Evolutionary conservation across 2,113 vertebrate species (phyloP), one percentile per base, ranked within the genome.

Genomic region (Catharus minimus): DNA sequence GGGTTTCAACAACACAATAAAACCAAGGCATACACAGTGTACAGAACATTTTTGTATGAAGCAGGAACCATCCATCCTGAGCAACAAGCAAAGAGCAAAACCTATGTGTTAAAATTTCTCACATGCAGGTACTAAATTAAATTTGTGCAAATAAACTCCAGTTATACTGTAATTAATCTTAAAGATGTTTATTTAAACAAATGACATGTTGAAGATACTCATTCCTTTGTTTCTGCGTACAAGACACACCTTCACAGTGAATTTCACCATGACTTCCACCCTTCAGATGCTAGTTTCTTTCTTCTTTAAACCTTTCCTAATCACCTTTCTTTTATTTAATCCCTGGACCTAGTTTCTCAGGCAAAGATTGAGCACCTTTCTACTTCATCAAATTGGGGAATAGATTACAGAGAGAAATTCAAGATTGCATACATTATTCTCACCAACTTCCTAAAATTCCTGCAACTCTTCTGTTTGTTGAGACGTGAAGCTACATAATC

Each of bases 171-270:
- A 60, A 44, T 17, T 53, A 55, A 43, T 52, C 20, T 61, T 50
- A 82, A 50, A 71, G 13, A 12, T 7, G 50, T 22, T 27, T 56
- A 50, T 20, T 68, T 73, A 60, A 41, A 82, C 39, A 36, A 60
- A 9, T 26, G 13, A 68, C 13, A 46, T 11, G 13, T 32, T 60
- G 18, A 85, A 75, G 32, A 33, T 6, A 38, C 2, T 52, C 2
- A 39, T 38, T 64, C 32, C 26, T 33, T 58, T 65, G 19, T 39
- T 77, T 80, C 58, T 69, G 28, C 17, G 27, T 80, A 43, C 21
- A 57, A 79, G 24, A 41, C 7, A 13, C 3, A 6, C 14, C 43
- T 77, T 93, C 41, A 47, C 33, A 66, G 17, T 0, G 0, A 49
- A 74, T 33, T 76, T 76, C 56, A 77, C 32, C 16, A 21, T 11